Evolutionary conservation across 2,888 invertebrate species (phyloP).

Genomic region (Aporophyla lueneburgensis): DNA sequence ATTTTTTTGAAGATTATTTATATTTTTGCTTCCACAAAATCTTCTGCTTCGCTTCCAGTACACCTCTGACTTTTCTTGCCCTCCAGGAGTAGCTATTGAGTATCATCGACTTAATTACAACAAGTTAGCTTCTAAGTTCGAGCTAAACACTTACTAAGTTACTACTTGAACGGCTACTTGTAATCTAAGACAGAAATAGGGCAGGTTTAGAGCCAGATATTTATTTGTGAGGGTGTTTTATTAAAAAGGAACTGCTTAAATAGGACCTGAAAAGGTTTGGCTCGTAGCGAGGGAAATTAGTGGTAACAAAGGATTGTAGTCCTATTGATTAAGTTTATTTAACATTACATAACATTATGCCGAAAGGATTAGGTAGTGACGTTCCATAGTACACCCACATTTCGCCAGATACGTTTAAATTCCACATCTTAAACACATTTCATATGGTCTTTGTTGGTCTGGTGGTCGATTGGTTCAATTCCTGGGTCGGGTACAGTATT

Average conservation of each 20-base stretch:
- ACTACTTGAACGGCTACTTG: constrained; percentile 23
- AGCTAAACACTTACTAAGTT: constrained; percentile 26
- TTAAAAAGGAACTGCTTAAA: not conserved
- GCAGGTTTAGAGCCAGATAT: not conserved
- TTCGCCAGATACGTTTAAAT: too few species aligned
- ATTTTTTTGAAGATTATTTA: not conserved
- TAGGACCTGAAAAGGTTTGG: not conserved
- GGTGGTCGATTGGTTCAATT: too few species aligned
- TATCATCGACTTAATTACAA: constrained; percentile 54
- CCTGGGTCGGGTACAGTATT: too few species aligned
- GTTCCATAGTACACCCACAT: too few species aligned
- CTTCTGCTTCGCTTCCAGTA: constrained; percentile 19
- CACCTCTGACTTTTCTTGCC: not conserved
- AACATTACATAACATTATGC: too few species aligned
- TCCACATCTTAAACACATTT: too few species aligned
- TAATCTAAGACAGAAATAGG: not conserved
- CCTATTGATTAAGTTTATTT: too few species aligned
- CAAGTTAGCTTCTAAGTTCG: constrained; percentile 49
- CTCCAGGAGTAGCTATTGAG: constrained; percentile 33
- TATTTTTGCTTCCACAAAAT: not conserved
- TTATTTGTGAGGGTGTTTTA: not conserved
- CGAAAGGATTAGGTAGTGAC: too few species aligned
- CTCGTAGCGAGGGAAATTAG: not conserved
- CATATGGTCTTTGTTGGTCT: too few species aligned
- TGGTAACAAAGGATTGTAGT: too few species aligned